These are phyloP conservation scores for Amphipoea lucens DNA, from an alignment of 2,888 invertebrate species.

Conservation along the genomic window DNA sequence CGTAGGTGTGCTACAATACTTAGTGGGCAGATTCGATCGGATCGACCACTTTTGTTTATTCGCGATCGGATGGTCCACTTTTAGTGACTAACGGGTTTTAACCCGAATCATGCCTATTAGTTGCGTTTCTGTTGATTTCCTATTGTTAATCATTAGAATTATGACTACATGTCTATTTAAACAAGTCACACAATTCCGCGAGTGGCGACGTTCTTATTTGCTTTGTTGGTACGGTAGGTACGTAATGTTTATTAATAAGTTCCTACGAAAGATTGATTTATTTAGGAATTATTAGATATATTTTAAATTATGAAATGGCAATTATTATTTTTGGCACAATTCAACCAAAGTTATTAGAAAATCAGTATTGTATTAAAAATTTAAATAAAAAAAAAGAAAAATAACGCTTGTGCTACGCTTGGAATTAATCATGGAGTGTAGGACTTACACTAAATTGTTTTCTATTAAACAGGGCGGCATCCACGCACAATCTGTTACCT, in stretches of 20 bases:
- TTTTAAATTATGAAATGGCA: slow-evolving; percentile 48
- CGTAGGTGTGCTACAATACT: slow-evolving; percentile 72
- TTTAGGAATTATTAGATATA: slow-evolving; percentile 29
- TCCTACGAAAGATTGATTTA: slow-evolving; percentile 61
- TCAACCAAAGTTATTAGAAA: slow-evolving; percentile 63
- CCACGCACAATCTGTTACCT: not conserved
- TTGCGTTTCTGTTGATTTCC: slow-evolving; percentile 40
- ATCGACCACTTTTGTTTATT: slow-evolving; percentile 56
- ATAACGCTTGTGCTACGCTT: slow-evolving; percentile 20
- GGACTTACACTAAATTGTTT: not conserved
- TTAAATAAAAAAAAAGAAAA: not conserved
- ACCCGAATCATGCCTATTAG: slow-evolving; percentile 69
- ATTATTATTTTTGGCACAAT: slow-evolving; percentile 53
- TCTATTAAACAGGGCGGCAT: not conserved
- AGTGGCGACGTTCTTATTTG: slow-evolving; percentile 6
- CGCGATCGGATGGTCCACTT: slow-evolving; percentile 55
- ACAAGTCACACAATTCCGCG: slow-evolving; percentile 18
- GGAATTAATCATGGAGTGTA: slow-evolving; percentile 14
- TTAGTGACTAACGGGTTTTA: slow-evolving; percentile 80
- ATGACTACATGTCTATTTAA: slow-evolving; percentile 51
- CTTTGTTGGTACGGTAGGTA: slow-evolving; percentile 17
- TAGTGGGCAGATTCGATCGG: slow-evolving; percentile 70
- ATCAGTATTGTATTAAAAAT: slow-evolving; percentile 52
- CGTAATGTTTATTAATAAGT: slow-evolving; percentile 55
- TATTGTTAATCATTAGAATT: slow-evolving; percentile 56